Conservation (phyloP, 2,113 vertebrate species). For the Oreochromis spilurus region DNA sequence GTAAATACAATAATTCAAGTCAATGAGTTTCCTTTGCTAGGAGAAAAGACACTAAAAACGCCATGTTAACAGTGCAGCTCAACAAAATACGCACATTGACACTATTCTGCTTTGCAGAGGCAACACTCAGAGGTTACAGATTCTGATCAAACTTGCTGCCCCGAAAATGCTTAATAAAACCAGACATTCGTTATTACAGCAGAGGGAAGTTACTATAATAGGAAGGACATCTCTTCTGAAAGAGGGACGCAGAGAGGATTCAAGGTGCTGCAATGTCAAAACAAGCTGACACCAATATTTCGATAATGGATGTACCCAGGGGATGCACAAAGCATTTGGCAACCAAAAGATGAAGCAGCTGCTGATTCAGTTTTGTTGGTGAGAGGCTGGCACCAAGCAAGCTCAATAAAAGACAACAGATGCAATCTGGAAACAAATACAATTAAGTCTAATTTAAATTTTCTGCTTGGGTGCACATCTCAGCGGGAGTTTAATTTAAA, state of each 20-base stretch:
- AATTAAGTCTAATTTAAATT: not conserved
- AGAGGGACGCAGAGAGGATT: not conserved
- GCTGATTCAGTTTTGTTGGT: not conserved
- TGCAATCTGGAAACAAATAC: not conserved
- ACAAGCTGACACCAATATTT: not conserved
- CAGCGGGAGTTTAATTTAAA: not conserved
- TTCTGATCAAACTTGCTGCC: not conserved
- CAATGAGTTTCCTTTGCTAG: not conserved
- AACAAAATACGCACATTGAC: not conserved
- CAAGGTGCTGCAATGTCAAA: slow-evolving; percentile 22
- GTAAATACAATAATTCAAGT: not conserved
- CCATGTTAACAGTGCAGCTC: not conserved
- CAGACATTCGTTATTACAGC: not conserved
- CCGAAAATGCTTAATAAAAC: slow-evolving; percentile 2
- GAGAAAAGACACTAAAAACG: not conserved
- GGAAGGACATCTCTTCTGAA: not conserved
- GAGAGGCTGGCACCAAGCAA: not conserved
- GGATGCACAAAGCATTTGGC: not conserved
- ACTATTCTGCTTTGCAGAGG: not conserved
- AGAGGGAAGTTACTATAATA: not conserved
- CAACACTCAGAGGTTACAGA: not conserved
- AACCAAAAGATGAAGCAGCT: not conserved
- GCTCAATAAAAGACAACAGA: not conserved
- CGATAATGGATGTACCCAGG: not conserved
- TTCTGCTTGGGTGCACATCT: not conserved